A percentile compares a stretch with the other conserved stretches of the same genome.
phyloP scores from a whole-genome alignment of 92 coral and sea anemone genomes.

The Phenganax stokvisi region DNA sequence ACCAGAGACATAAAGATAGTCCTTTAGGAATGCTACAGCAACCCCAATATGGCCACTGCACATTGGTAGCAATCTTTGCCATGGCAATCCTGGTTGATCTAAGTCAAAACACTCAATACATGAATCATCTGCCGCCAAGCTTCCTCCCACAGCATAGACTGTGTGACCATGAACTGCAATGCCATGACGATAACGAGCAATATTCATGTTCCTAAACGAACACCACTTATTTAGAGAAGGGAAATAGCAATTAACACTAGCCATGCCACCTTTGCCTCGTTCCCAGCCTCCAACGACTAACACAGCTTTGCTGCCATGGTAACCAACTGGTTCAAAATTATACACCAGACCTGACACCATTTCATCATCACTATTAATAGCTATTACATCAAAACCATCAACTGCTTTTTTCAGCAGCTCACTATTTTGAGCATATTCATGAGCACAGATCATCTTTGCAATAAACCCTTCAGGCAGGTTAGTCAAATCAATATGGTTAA shows the following conservation, averaged over 20 bases:
- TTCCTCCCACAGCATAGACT: slow-evolving; percentile 72
- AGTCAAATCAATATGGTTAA: slow-evolving; percentile 60
- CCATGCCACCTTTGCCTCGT: slow-evolving; percentile 48
- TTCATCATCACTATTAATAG: slow-evolving; percentile 54
- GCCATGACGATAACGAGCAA: slow-evolving; percentile 77
- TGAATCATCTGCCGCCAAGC: slow-evolving; percentile 54
- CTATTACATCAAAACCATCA: slow-evolving; percentile 45
- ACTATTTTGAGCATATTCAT: slow-evolving; percentile 49
- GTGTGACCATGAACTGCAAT: slow-evolving; percentile 43
- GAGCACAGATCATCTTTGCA: slow-evolving; percentile 43
- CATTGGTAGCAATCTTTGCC: slow-evolving; percentile 55
- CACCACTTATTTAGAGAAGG: slow-evolving; percentile 66
- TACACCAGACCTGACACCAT: background rate
- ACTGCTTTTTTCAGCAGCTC: slow-evolving; percentile 47
- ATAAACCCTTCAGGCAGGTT: slow-evolving; percentile 71
- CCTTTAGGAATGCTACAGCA: slow-evolving; percentile 51
- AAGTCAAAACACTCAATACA: slow-evolving; percentile 69
- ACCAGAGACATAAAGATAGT: slow-evolving; percentile 63
- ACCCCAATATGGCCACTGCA: slow-evolving; percentile 46
- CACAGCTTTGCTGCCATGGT: slow-evolving; percentile 31
- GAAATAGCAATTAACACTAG: slow-evolving; percentile 58
- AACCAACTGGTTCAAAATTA: slow-evolving; percentile 1
- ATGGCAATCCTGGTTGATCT: slow-evolving; percentile 67
- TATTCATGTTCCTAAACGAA: slow-evolving; percentile 55
- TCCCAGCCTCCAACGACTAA: slow-evolving; percentile 43